Conservation (phyloP, 2,113 vertebrate genomes). For the Dasyprocta punctata region DNA sequence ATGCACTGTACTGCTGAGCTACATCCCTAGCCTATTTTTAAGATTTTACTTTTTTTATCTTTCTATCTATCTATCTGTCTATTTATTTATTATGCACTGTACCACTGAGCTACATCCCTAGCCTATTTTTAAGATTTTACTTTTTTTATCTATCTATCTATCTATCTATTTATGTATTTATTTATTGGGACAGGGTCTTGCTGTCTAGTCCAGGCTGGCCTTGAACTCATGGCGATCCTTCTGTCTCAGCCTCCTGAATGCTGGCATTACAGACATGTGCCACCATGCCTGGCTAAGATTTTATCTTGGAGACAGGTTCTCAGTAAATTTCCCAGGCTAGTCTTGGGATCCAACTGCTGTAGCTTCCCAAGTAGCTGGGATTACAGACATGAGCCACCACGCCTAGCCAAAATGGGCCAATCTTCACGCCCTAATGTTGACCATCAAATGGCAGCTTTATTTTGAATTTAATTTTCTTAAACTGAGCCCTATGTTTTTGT, state of each 20-base stretch:
- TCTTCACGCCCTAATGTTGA: conserved; percentile 65
- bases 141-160: background rate
- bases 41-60: too few relatives aligned
- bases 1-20: background rate
- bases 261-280: background rate
- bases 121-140: background rate
- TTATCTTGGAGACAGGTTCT: background rate
- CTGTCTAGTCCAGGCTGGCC: background rate
- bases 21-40: background rate
- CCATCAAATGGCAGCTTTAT: conserved; percentile 79
- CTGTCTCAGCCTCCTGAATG: background rate
- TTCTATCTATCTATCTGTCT: too few relatives aligned
- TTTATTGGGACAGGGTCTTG: background rate
- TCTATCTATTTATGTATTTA: too few relatives aligned
- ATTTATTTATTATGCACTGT: too few relatives aligned
- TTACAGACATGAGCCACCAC: background rate
- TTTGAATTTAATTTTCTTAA: conserved; percentile 42
- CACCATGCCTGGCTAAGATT: background rate
- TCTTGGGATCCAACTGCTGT: background rate
- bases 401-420: conserved; percentile 42
- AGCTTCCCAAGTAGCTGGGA: background rate
- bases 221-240: too few relatives aligned
- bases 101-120: background rate
- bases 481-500: conserved; percentile 76
- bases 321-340: background rate